A percentile compares a stretch with the other conserved stretches of the same genome.
Conservation (phyloP, 2,888 invertebrate genomes). For the Mylabris sibirica region DNA sequence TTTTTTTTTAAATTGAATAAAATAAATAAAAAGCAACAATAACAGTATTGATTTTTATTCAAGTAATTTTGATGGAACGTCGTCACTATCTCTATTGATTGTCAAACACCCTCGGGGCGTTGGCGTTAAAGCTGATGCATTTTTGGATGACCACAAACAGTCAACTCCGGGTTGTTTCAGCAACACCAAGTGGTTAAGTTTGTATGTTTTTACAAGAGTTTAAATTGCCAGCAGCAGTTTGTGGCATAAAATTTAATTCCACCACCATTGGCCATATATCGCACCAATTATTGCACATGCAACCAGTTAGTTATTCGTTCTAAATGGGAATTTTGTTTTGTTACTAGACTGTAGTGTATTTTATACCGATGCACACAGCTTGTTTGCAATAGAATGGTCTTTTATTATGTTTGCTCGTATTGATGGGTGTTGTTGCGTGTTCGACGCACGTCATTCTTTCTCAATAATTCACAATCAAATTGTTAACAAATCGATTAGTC, state of each 20-base stretch:
- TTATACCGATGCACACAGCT: slow-evolving; percentile 39
- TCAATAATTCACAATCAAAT: slow-evolving; percentile 1
- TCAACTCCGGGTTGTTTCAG: slow-evolving; percentile 43
- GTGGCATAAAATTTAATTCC: slow-evolving; percentile 52
- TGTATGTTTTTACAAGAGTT: slow-evolving; percentile 57
- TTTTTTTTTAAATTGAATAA: background rate
- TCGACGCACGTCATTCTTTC: slow-evolving; percentile 37
- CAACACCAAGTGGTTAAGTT: slow-evolving; percentile 50
- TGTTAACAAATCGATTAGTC: background rate
- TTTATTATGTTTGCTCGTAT: slow-evolving; percentile 47
- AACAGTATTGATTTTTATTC: background rate
- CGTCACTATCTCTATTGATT: background rate
- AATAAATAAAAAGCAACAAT: background rate
- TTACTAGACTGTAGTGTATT: slow-evolving; percentile 35
- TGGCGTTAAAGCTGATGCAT: slow-evolving; percentile 35
- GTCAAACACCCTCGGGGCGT: slow-evolving; percentile 10
- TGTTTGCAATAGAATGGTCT: slow-evolving; percentile 47
- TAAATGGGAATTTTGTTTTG: slow-evolving; percentile 39
- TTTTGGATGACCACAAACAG: slow-evolving; percentile 53
- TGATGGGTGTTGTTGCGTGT: slow-evolving; percentile 47
- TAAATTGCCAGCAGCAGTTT: slow-evolving; percentile 54
- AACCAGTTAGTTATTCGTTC: slow-evolving; percentile 47
- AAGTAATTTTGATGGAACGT: slow-evolving; percentile 1
- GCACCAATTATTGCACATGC: slow-evolving; percentile 44
- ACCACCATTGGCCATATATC: slow-evolving; percentile 46